Evolutionary conservation across 1,140 invertebrate species (phyloP), one percentile per base, ranked within the genome.

Genomic region (Sarcophaga peregrina): DNA sequence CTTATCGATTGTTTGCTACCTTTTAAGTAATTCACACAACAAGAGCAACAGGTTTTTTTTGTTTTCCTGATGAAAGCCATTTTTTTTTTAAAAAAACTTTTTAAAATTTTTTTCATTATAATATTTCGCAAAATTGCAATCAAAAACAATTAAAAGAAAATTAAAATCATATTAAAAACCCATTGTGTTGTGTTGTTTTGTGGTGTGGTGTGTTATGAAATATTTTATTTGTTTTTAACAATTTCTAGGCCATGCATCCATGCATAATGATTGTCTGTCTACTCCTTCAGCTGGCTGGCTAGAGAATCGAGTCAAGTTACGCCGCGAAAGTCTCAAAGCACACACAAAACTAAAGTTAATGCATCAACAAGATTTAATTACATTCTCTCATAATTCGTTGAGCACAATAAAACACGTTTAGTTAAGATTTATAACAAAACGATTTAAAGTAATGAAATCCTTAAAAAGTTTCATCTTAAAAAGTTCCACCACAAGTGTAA

Each of bases 311-410:
- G 4, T 37, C 4, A 58, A 58, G n/a, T n/a, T 58, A 58, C 11
- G 54, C 15, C 11, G 54, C 15, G 54, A 58, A n/a, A n/a, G 54
- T 13, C 48, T 8, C 72, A 46, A 58, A n/a, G n/a, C n/a, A 45
- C 37, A 10, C 17, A 50, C 62, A 25, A 37, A 68, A 52, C 62
- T 37, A 84, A 52, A 72, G 82, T 86, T 86, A 85, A 89, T 89
- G 87, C 88, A 86, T 89, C 87, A 86, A 85, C 87, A 86, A 82
- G 81, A 85, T 87, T 87, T 89, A 89, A 89, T 89, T 89, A 85
- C 86, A 88, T 89, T 89, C 85, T 83, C 87, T 86, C 86, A 85
- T 85, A 86, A 85, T 85, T 83, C 84, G 86, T 85, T 83, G 84
- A 84, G 86, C 83, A 83, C 85, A 87, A 85, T 85, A 83, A 86